Evolutionary conservation across 2,888 invertebrate species (phyloP), one percentile per base, ranked within the genome.

Genomic region (Agrochola macilenta): DNA sequence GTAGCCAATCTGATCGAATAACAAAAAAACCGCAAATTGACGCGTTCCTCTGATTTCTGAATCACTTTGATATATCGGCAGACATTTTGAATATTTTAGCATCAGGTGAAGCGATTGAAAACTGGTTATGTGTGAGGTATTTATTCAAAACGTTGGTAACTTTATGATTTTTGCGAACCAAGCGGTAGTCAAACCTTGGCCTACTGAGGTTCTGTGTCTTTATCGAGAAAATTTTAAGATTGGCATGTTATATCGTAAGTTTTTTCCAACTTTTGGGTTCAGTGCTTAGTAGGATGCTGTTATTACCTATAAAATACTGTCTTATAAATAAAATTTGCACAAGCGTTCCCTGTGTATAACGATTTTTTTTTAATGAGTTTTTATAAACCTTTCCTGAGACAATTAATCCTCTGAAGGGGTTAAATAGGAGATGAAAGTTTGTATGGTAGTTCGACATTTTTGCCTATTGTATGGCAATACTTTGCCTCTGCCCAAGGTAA

Each of bases 41-140:
- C 63, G 68, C 43, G 61, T 71, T 58, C 26, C 8, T 58, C 49
- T 60, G 61, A 69, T 49, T 78, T 66, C 66, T 85, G 78, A 74
- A 17, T 86, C 74, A 82, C 46, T 58, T 52, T 54, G 54, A 54
- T 39, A 46, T 39, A 52, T 54, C 20, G 70, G 78, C 83, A 70
- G 86, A 75, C 79, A 83, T 86, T 70, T 86, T 86, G 68, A 86
- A 75, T 75, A 75, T 70, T 30, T 81, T 70, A 39, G 60, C 63
- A 17, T 70, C 57, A 63, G 58, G 69, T 72, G 52, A 71, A 79
- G 26, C 43, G 63, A 64, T 65, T 39, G 54, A 39, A 78, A 84
- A 86, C 86, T 68, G 83, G 84, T 86, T 84, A 46, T 26, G 46
- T 73, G 57, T 35, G 39, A 26, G 35, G 11, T 61, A 30, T 69